Base-by-base conservation (phyloP, 2,888 invertebrate genomes). In the Craniophora ligustri region DNA sequence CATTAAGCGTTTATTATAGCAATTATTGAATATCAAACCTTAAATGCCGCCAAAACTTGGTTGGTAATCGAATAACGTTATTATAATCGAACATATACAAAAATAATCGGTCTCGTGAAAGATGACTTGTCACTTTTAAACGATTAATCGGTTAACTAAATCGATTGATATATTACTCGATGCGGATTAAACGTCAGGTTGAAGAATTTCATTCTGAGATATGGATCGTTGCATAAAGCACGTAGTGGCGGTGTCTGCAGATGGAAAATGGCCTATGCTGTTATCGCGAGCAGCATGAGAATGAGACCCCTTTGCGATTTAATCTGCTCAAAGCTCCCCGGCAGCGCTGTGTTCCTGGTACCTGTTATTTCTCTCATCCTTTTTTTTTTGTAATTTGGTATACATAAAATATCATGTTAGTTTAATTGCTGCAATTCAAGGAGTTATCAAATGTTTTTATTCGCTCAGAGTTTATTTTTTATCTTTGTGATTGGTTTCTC, bases 241-340 rank as follows among this genome's bases (percentile, higher is more conserved):
- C 68, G 73, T 69, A 65, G 70, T 63, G 46, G 35, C 67, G 46
- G 71, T 76, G 76, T 61, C 68, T 67, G 63, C 67, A 71, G 74
- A 78, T 78, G 75, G 74, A 78, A 81, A 79, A 78, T 72, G 70
- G 71, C 74, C 75, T 77, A 70, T 72, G 71, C 67, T 79, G 79
- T 81, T 84, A 84, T 82, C 82, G 79, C 78, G 76, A 70, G 47
- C 65, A 73, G 82, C 79, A 85, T 80, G 79, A 76, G 79, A 83
- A 86, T 78, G 79, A 84, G 81, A 76, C 78, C 74, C 60, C 82
- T 85, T 83, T 82, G 78, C 84, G 85, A 88, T 88, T 79, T 84
- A 84, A 89, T 89, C 86, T 84, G 69, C 63, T 76, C 78, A 78
- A 78, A 84, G 81, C 81, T 83, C 69, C 73, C 62, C 68, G 62